These are phyloP conservation scores for Drosophila cyrtoloma DNA, from an alignment of 2,888 invertebrate species.

Conservation along the genomic window DNA sequence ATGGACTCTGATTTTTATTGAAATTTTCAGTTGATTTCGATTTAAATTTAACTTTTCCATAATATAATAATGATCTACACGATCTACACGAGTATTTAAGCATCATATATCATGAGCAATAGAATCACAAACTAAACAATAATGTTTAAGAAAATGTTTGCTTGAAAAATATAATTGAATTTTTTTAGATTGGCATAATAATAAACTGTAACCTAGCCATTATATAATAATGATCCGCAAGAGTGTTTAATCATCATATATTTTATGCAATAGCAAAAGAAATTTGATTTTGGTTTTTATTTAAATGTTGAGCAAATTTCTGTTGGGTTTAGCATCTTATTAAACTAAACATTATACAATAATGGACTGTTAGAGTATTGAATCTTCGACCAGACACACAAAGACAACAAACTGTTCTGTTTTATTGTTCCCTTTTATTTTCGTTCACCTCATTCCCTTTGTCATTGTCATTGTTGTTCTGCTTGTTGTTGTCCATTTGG, in stretches of 20 bases:
- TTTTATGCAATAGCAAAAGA: not conserved
- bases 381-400: conserved; percentile 11
- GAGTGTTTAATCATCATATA: too few relatives aligned
- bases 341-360: too few relatives aligned
- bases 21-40: not conserved
- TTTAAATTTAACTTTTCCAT: not conserved
- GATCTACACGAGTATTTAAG: not conserved
- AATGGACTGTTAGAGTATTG: conserved; percentile 15
- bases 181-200: too few relatives aligned
- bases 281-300: not conserved
- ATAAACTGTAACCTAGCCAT: too few relatives aligned
- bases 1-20: not conserved
- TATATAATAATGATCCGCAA: too few relatives aligned
- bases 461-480: conserved; percentile 46
- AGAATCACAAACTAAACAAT: too few relatives aligned
- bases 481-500: conserved; percentile 43
- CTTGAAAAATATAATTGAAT: too few relatives aligned
- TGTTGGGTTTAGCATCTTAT: too few relatives aligned
- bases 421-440: conserved; percentile 38
- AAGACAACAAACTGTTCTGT: not conserved
- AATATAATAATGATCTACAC: not conserved
- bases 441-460: conserved; percentile 50
- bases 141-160: too few relatives aligned
- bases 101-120: not conserved
- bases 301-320: too few relatives aligned